Percentiles rank a stretch among this genome's conserved stretches.
phyloP scores from a whole-genome alignment of 2,797 vertebrate species.

The Xyrichtys novacula region DNA sequence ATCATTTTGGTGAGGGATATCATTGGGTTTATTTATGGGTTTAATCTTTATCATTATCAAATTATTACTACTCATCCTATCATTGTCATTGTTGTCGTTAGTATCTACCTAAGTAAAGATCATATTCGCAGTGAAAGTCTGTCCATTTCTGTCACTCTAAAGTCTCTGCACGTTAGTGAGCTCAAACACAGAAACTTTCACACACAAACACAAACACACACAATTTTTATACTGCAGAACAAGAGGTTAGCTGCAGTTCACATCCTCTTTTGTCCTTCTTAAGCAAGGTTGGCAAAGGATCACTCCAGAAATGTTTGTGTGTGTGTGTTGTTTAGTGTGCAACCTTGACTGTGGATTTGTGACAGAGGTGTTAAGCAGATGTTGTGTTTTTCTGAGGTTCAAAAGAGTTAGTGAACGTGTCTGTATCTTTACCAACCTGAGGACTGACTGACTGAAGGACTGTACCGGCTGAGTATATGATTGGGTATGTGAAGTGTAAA shows the following conservation, averaged over 20 bases:
- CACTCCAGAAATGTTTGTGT: slow-evolving; percentile 19
- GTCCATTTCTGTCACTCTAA: not conserved
- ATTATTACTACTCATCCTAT: no score
- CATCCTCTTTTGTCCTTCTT: slow-evolving; percentile 29
- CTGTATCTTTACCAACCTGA: not conserved
- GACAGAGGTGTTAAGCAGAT: not conserved
- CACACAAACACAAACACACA: not conserved
- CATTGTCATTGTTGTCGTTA: no score
- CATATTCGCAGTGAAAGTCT: not conserved
- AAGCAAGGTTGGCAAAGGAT: slow-evolving; percentile 32
- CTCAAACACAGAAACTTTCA: not conserved
- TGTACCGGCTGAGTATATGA: not conserved
- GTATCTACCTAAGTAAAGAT: no score
- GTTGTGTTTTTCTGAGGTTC: not conserved
- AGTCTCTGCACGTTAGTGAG: not conserved
- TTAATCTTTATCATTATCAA: no score
- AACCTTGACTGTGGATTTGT: not conserved
- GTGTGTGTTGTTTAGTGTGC: not conserved
- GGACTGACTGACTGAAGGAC: not conserved
- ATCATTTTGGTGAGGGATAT: no score
- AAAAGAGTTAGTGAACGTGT: not conserved
- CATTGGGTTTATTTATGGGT: no score
- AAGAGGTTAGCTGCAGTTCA: slow-evolving; percentile 40
- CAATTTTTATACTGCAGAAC: slow-evolving; percentile 13
- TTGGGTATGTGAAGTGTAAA: not conserved